Base-by-base conservation (phyloP, 1,140 invertebrate genomes). In the Amphibalanus amphitrite region DNA sequence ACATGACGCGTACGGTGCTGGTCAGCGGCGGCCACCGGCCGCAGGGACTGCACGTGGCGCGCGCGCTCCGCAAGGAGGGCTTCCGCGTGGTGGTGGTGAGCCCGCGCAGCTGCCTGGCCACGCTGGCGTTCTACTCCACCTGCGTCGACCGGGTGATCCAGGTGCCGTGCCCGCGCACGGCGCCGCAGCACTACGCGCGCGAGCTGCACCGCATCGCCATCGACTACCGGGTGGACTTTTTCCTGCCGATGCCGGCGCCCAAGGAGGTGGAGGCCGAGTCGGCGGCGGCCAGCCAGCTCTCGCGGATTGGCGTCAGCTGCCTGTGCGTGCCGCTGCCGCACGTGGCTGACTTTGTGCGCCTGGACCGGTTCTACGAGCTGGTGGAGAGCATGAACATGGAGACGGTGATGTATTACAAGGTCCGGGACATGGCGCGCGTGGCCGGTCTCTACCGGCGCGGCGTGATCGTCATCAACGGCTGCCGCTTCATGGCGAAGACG, bases 351-450 rank as follows among this genome's bases (percentile, higher is more conserved):
- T 67, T 67, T 25, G 65, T 67, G 28, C 65, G 65, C 23, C 28
- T 67, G 8, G 65, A 67, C 28, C 65, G 28, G 10, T 67, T 67
- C 28, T 67, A 67, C 28, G 65, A 67, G 65, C 65, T 67, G 23
- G 65, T 67, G 65, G 65, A 67, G 65, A 67, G 65, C 28, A 28
- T 67, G 65, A 67, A 67, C 65, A 67, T 67, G 65, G 65, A 67
- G 28, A 67, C 65, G n/a, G 65, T 67, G 65, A 67, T 67, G 65
- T 67, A 67, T 17, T 67, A 67, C 28, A 67, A 10, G 28, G 65
- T 28, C 10, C 65, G 28, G 26, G 65, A 67, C 28, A 67, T 67
- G 65, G n/a, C 8, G 26, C n/a, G 28, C 3, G 28, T 67, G 10
- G 65, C 65, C 23, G 65, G 65, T 17, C 65, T 67, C 23, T 67